Evolutionary conservation across 2,797 vertebrate genomes (phyloP).

Genomic region (Xerus rutilus): DNA sequence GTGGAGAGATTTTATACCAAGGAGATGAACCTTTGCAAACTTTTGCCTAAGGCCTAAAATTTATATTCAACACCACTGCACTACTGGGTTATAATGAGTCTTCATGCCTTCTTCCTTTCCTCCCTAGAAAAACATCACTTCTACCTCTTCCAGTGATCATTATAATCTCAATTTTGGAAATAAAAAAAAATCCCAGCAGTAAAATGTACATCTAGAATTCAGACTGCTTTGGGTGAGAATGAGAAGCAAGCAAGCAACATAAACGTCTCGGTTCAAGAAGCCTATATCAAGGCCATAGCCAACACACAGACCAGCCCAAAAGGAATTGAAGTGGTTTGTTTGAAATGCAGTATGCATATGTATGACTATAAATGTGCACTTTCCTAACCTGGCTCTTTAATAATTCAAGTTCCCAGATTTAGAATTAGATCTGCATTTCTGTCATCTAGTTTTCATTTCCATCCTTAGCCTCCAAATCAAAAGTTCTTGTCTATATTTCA

Average conservation of each 20-base stretch:
- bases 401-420: constrained; percentile 46
- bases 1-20: background rate
- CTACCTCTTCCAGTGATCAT: background rate
- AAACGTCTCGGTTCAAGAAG: background rate
- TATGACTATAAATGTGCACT: background rate
- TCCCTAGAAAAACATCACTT: constrained; percentile 4
- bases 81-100: constrained; percentile 9
- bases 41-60: constrained; percentile 63
- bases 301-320: background rate
- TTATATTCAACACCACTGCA: background rate
- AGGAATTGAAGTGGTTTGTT: background rate
- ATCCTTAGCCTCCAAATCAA: background rate
- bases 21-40: constrained; percentile 51
- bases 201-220: constrained; percentile 31
- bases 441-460: background rate
- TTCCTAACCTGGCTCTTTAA: constrained; percentile 38
- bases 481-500: constrained; percentile 23
- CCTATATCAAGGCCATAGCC: background rate
- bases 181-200: background rate
- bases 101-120: background rate
- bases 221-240: constrained; percentile 5
- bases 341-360: background rate
- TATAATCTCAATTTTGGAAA: constrained; percentile 11
- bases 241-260: background rate
- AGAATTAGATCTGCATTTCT: constrained; percentile 40